A percentile compares a stretch with the other conserved stretches of the same genome.
phyloP scores from a whole-genome alignment of 2,113 vertebrate genomes.

The Ictidomys tridecemlineatus region DNA sequence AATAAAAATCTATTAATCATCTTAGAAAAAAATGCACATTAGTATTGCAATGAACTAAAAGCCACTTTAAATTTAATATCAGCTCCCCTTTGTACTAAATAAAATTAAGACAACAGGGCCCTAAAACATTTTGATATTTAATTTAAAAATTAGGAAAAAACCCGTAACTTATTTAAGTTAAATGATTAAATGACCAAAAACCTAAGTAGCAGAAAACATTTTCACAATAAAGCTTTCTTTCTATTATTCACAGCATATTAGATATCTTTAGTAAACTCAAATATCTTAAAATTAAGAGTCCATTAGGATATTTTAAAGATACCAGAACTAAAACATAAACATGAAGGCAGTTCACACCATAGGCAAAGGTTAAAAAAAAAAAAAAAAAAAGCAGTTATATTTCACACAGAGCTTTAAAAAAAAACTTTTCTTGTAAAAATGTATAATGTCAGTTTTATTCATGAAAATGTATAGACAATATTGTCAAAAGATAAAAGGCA shows the following conservation, averaged over 20 bases:
- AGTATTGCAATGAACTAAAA: conserved; percentile 10
- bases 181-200: conserved; percentile 37
- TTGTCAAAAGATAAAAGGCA: not conserved
- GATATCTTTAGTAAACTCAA: not conserved
- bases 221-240: conserved; percentile 30
- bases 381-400: not conserved
- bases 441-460: not conserved
- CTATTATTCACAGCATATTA: conserved; percentile 21
- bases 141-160: conserved; percentile 33
- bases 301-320: not conserved
- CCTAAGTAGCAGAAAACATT: conserved; percentile 11
- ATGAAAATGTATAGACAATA: not conserved
- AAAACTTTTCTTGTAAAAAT: conserved; percentile 8
- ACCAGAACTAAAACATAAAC: conserved; percentile 13
- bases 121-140: conserved; percentile 39
- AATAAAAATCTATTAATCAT: conserved; percentile 28
- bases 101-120: not conserved
- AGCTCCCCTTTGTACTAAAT: conserved; percentile 34
- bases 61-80: conserved; percentile 34
- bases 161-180: conserved; percentile 7
- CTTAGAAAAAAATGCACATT: conserved; percentile 17
- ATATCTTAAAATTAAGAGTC: conserved; percentile 40
- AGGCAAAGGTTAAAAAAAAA: conserved; percentile 15
- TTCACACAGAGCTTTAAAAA: not conserved
- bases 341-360: not conserved